Evolutionary conservation across 1,140 invertebrate species (phyloP), one percentile per base, ranked within the genome.

Genomic region (Bombus affinis): DNA sequence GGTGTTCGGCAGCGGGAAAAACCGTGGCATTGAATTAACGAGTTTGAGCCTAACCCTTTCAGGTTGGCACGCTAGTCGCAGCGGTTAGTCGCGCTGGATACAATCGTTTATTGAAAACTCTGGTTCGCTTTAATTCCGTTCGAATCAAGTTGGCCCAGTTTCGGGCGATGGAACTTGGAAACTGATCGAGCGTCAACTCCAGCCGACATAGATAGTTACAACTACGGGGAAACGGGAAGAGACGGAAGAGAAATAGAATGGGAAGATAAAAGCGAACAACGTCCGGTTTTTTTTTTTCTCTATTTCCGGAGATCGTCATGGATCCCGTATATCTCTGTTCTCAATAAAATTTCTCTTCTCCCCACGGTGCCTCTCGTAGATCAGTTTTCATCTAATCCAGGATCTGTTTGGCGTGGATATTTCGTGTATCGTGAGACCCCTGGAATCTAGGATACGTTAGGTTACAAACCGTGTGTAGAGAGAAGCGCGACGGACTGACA

Each of bases 401-500:
- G 75, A 88, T 83, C 62, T n/a, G 59, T 59, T 85, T 53, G 44
- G 59, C 65, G 77, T 70, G 75, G 65, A 66, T 62, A 83, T 89
- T 78, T 59, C n/a, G 66, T 32, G 80, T 80, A 35, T 74, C 78
- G 72, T 62, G 65, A 71, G 35, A 65, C 62, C 65, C 68, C 62
- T 77, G 25, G 13, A 70, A 75, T 47, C 47, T 59, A 25, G 74
- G 53, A 85, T 78, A 78, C 73, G 68, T 82, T 84, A 79, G 75
- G 65, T 44, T 72, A 59, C 44, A 47, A 76, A 75, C 80, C 62
- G 72, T 65, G 68, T 25, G 53, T 15, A 37, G 73, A 57, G 32
- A 78, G 66, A 74, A 68, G 74, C 70, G 77, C 82, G 62, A 82
- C 87, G 62, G 76, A 76, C 74, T 72, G 85, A 83, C 86, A 90